A percentile compares a stretch with the other conserved stretches of the same genome.
These are phyloP conservation scores for Choloepus hoffmanni DNA, from an alignment of 2,113 vertebrate genomes.

Conservation along the genomic window DNA sequence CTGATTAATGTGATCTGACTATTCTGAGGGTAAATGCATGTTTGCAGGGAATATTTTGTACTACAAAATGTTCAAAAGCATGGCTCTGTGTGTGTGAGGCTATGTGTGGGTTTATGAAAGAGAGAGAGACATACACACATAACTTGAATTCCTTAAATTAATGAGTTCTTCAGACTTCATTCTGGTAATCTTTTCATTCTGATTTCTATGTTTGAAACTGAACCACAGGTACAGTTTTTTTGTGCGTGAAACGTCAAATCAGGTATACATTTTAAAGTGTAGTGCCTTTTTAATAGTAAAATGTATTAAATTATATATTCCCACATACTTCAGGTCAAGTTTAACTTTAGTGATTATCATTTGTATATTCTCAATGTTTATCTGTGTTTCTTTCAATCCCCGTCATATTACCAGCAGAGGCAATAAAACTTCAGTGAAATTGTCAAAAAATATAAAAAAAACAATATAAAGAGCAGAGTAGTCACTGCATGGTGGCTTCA, in stretches of 20 bases:
- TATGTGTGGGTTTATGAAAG: not conserved
- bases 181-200: conserved; percentile 71
- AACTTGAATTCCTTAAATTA: conserved; percentile 83
- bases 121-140: not conserved
- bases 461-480: too few species aligned
- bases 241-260: conserved; percentile 85
- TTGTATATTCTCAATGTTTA: conserved; percentile 77
- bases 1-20: conserved; percentile 84
- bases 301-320: conserved; percentile 87
- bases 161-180: conserved; percentile 78
- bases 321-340: conserved; percentile 84
- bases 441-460: conserved; percentile 67
- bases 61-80: conserved; percentile 75
- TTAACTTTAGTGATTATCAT: conserved; percentile 85
- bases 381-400: conserved; percentile 80
- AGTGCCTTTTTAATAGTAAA: conserved; percentile 84
- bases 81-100: conserved; percentile 78
- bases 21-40: conserved; percentile 82
- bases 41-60: conserved; percentile 85
- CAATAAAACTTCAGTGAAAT: conserved; percentile 89
- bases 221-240: conserved; percentile 79
- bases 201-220: conserved; percentile 73
- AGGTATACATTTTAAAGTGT: conserved; percentile 77
- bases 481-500: too few species aligned
- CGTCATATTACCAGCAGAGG: conserved; percentile 86